These are phyloP conservation scores for Bostrychus sinensis DNA, from an alignment of 2,113 vertebrate species.

Conservation along the genomic window DNA sequence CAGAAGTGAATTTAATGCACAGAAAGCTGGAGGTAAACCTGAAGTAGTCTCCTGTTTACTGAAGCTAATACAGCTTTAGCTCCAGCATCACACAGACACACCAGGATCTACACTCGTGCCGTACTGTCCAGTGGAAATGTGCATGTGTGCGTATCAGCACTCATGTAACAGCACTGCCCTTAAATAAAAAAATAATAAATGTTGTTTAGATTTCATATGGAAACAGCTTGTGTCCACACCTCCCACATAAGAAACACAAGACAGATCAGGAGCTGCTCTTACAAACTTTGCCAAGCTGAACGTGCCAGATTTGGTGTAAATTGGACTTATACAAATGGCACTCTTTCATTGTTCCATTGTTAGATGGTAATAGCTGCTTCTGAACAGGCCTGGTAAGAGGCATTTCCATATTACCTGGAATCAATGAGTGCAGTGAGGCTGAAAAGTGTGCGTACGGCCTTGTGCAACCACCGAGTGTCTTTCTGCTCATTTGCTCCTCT, in stretches of 20 bases:
- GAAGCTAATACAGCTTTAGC: too few relatives aligned
- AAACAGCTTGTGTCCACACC: too few relatives aligned
- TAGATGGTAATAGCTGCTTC: background rate
- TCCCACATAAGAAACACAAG: background rate
- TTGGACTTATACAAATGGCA: conserved; percentile 14
- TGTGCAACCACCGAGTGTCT: conserved; percentile 6
- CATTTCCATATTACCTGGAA: conserved; percentile 4
- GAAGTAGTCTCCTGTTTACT: too few relatives aligned
- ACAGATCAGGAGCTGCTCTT: background rate
- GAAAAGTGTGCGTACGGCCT: background rate
- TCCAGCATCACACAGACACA: too few relatives aligned
- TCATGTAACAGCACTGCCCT: too few relatives aligned
- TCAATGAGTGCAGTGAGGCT: conserved; percentile 1
- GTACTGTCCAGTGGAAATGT: too few relatives aligned
- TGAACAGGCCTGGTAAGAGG: background rate
- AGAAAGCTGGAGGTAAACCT: too few relatives aligned
- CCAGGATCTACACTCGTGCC: too few relatives aligned
- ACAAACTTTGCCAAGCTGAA: background rate
- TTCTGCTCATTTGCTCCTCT: conserved; percentile 2
- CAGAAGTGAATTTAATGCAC: too few relatives aligned
- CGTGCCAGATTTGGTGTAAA: background rate
- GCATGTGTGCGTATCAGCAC: too few relatives aligned
- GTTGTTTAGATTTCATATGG: too few relatives aligned
- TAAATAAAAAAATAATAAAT: too few relatives aligned
- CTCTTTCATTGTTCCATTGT: background rate